phyloP scores from a whole-genome alignment of 2,113 vertebrate species.

The Cyrtonyx montezumae region DNA sequence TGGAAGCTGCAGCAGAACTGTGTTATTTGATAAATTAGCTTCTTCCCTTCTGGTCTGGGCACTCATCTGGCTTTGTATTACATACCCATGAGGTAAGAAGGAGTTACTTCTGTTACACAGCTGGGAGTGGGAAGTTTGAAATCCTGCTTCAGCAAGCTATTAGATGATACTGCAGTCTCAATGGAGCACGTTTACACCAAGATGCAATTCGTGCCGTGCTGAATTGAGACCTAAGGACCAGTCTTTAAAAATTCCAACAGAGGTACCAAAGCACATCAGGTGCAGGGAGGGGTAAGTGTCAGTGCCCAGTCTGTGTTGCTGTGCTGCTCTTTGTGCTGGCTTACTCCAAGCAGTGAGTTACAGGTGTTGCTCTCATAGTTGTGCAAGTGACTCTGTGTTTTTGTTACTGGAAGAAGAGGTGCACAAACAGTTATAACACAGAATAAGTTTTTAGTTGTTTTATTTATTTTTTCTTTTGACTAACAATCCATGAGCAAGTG shows the following conservation, averaged over 20 bases:
- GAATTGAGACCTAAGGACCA: not conserved
- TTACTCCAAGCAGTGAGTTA: not conserved
- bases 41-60: not conserved
- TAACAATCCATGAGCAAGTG: not conserved
- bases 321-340: not conserved
- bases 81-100: not conserved
- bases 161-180: not conserved
- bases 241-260: not conserved
- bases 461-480: not conserved
- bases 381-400: not conserved
- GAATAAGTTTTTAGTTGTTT: not conserved
- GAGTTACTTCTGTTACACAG: not conserved
- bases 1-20: not conserved
- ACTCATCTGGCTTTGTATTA: not conserved
- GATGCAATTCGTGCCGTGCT: not conserved
- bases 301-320: not conserved
- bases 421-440: not conserved
- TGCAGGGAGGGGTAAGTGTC: rapidly evolving
- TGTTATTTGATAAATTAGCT: not conserved
- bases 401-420: not conserved
- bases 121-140: not conserved
- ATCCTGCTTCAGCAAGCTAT: not conserved
- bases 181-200: not conserved
- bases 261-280: not conserved
- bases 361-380: not conserved